Evolutionary conservation across 2,888 invertebrate genomes (phyloP).

Genomic region (Euzophera pinguis): DNA sequence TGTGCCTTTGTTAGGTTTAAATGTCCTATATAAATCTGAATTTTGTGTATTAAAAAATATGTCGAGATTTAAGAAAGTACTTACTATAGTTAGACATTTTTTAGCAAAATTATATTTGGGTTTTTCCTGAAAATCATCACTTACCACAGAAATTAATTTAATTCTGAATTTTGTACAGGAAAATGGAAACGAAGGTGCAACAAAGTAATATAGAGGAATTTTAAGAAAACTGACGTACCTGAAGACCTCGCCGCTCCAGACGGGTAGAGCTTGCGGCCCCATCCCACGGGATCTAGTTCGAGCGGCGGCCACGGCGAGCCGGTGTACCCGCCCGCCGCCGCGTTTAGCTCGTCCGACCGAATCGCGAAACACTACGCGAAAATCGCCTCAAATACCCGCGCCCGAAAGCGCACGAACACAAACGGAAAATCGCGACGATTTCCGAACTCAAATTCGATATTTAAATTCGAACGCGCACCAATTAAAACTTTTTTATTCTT

Average conservation of each 20-base stretch:
- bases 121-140: too few species aligned
- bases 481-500: slow-evolving; percentile 7
- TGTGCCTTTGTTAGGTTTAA: too few species aligned
- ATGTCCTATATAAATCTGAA: too few species aligned
- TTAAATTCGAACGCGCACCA: slow-evolving; percentile 26
- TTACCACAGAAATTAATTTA: too few species aligned
- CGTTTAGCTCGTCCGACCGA: slow-evolving; percentile 88
- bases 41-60: too few species aligned
- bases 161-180: background rate
- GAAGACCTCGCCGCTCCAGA: slow-evolving; percentile 84
- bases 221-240: slow-evolving; percentile 43
- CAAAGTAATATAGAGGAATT: too few species aligned
- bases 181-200: too few species aligned
- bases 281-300: slow-evolving; percentile 87
- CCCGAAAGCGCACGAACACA: slow-evolving; percentile 61
- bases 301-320: slow-evolving; percentile 90
- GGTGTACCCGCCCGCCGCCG: slow-evolving; percentile 87
- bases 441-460: slow-evolving; percentile 30
- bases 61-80: too few species aligned
- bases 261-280: slow-evolving; percentile 90
- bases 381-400: slow-evolving; percentile 52
- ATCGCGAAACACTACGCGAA: slow-evolving; percentile 76
- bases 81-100: too few species aligned
- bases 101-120: too few species aligned
- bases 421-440: slow-evolving; percentile 47